phyloP scores from a whole-genome alignment of 1,140 invertebrate genomes.

The Macrobrachium rosenbergii region DNA sequence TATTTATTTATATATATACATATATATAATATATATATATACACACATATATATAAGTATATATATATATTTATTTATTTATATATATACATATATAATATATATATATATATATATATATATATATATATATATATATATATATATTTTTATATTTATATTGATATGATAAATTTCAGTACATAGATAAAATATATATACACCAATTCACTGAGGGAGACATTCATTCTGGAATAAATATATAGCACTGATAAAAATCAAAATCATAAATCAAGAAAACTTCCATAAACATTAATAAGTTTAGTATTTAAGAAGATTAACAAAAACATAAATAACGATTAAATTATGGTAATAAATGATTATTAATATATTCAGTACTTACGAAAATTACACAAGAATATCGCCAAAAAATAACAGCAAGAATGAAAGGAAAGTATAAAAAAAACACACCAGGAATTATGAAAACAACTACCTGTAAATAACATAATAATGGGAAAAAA shows the following conservation, averaged over 20 bases:
- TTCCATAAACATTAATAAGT: neutral
- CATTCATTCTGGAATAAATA: too few relatives aligned
- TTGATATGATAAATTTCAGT: neutral
- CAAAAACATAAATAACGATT: too few relatives aligned
- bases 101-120: conserved; percentile 6
- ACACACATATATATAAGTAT: neutral
- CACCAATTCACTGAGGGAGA: too few relatives aligned
- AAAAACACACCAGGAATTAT: neutral
- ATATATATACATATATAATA: conserved; percentile 1
- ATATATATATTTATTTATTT: neutral
- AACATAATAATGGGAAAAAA: neutral
- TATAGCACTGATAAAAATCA: too few relatives aligned
- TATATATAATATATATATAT: neutral
- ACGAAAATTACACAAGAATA: too few relatives aligned
- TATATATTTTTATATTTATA: conserved; percentile 5
- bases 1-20: conserved; percentile 9
- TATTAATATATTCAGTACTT: too few relatives aligned
- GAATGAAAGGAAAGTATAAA: too few relatives aligned
- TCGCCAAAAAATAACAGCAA: too few relatives aligned
- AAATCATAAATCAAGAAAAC: too few relatives aligned
- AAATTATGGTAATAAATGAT: too few relatives aligned
- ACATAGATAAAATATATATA: neutral
- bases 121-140: neutral
- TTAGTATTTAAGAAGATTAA: neutral
- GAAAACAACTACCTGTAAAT: neutral